Percentiles rank a stretch among this genome's conserved stretches.
These are phyloP conservation scores for Tyrannus savana DNA, from an alignment of 2,113 vertebrate species.

Conservation along the genomic window DNA sequence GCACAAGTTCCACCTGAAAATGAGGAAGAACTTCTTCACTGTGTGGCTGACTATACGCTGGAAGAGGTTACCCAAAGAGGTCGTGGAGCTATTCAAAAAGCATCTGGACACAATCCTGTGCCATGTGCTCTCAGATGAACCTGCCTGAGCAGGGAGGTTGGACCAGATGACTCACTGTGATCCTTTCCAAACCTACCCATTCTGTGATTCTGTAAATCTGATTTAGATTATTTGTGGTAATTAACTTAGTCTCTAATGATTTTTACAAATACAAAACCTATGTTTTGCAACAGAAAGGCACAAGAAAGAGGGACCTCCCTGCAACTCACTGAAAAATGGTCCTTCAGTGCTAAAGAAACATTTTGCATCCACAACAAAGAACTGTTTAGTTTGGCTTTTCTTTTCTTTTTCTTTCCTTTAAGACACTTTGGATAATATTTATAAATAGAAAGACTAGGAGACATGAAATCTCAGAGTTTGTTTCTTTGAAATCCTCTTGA, in stretches of 20 bases:
- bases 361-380: neutral
- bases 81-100: neutral
- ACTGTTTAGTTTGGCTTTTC: neutral
- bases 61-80: neutral
- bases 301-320: neutral
- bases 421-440: neutral
- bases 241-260: neutral
- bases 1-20: neutral
- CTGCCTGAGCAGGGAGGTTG: neutral
- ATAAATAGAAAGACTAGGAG: neutral
- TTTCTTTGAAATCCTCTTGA: neutral
- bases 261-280: neutral
- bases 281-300: neutral
- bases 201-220: neutral
- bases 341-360: neutral
- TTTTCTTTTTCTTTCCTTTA: neutral
- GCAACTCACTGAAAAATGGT: neutral
- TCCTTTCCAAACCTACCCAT: neutral
- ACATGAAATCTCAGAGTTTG: neutral
- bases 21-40: neutral
- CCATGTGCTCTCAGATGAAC: neutral
- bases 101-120: neutral
- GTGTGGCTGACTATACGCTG: neutral
- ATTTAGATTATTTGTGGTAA: neutral
- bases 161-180: neutral